Base-by-base conservation (phyloP, 2,113 vertebrate genomes). In the Nipponia nippon region DNA sequence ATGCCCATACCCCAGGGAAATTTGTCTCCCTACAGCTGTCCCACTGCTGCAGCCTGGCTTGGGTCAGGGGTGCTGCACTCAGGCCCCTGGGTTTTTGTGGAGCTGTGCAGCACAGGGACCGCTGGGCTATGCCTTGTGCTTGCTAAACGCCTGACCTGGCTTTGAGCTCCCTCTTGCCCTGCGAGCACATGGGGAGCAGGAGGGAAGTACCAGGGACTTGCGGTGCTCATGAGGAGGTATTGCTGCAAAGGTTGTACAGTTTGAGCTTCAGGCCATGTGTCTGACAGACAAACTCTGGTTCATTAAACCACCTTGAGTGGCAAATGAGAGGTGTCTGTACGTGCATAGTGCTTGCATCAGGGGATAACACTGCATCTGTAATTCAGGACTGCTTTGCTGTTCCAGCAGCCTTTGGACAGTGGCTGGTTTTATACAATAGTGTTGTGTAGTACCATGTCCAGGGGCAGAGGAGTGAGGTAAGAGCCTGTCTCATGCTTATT, bases 111-210 rank as follows among this genome's bases (percentile, higher is more conserved):
- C 38, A 38, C 61, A 5, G 38, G 53, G 53, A 20, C n/a, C 0
- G 1, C 49, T 27, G 73, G 26, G 13, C 44, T 65, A n/a, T n/a
- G 32, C n/a, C 22, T 76, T 2, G 2, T 40, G 20, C 44, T 70
- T 47, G 34, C 38, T 27, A 5, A 55, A 49, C 0, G 7, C n/a
- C 50, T 16, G 50, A 20, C 21, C 13, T 53, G n/a, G 18, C 58
- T 78, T 66, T 42, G 30, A 27, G 62, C 36, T n/a, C 62, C 47
- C 9, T 75, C 59, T 55, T 70, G 75, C 32, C 47, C 9, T 6
- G 19, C 1, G 3, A 65, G 29, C 44, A 11, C 0, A 0, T 23
- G 18, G 36, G 42, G 34, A 53, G 58, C 20, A 21, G 50, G 29
- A 34, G 42, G 25, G 44, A 18, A 13, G 11, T 9, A 19, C 36